Base-by-base conservation (phyloP, 2,888 invertebrate species). In the Sylvicola cinctus region DNA sequence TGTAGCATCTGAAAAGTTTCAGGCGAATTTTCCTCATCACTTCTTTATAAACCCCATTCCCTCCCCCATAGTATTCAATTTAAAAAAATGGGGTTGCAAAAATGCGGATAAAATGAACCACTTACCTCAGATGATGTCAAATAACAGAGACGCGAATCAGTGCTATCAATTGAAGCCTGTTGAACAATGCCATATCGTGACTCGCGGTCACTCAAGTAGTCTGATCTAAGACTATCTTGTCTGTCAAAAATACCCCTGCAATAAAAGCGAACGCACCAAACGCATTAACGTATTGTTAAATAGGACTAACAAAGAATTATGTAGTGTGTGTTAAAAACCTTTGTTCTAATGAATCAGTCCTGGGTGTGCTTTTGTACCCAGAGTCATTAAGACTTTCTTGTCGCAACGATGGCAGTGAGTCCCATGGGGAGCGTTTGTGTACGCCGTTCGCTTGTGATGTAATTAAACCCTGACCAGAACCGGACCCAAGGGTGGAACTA, bases 111-210 rank as follows among this genome's bases (percentile, higher is more conserved):
- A 28, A 28, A 28, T 28, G n/a, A n/a, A 30, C 16, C 36, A 70
- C 87, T 75, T 66, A 90, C 88, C 85, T 90, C 90, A 43, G 88
- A 90, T 31, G 88, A 90, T 44, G 90, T 90, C 54, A 90, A 69
- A 62, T 90, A 90, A 62, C 88, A 88, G 47, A 88, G 73, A 48
- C 87, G 69, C 43, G 88, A 88, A 63, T 90, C 90, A 8, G 88
- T 87, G 63, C 88, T 88, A 56, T 90, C 88, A 42, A 90, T 75
- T 34, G 88, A 88, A 31, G 87, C 85, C 58, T 90, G 90, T 59
- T 88, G 87, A 46, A 87, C 83, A 54, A 88, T 84, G 44, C 84
- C 84, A 51, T 80, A 80, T 46, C 81, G 74, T 13, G 80, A 73
- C 50, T 85, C 87, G 41, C 85, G 71, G 59, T 87, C 88, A 52